Conservation (phyloP, 2,797 vertebrate species). For the Manis pentadactyla region DNA sequence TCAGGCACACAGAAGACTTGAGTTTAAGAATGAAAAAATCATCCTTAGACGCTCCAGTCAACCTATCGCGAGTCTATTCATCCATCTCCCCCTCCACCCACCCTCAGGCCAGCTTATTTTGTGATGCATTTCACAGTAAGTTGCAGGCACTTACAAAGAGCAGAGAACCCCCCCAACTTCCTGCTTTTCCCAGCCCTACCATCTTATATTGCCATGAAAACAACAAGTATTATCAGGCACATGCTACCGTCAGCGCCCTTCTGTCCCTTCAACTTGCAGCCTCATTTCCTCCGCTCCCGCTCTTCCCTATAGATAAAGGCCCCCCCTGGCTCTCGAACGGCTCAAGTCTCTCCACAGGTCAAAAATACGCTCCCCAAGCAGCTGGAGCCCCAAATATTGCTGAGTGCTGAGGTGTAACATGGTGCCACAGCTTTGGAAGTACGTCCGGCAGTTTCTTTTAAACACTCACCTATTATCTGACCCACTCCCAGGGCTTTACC, state of each 20-base stretch:
- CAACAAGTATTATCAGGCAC: neutral
- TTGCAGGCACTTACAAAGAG: neutral
- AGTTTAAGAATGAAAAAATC: neutral
- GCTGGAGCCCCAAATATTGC: neutral
- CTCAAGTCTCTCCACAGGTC: neutral
- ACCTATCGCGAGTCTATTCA: too few species aligned
- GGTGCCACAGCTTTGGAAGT: neutral
- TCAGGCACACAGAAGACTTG: neutral
- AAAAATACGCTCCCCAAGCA: neutral
- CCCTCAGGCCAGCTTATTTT: neutral
- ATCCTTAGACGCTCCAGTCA: neutral
- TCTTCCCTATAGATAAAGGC: neutral
- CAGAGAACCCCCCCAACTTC: neutral
- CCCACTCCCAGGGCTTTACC: neutral
- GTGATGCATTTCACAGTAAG: neutral
- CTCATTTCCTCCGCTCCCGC: neutral
- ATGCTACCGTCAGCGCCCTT: neutral
- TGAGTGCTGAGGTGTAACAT: too few species aligned
- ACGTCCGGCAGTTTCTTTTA: neutral
- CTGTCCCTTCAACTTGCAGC: neutral
- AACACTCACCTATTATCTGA: neutral
- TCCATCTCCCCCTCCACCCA: too few species aligned
- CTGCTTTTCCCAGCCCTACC: neutral
- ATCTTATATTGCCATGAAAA: neutral
- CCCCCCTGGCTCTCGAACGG: neutral